Evolutionary conservation across 2,797 vertebrate species (phyloP), one percentile per base, ranked within the genome.

Genomic region (Gymnopithys bicolor): DNA sequence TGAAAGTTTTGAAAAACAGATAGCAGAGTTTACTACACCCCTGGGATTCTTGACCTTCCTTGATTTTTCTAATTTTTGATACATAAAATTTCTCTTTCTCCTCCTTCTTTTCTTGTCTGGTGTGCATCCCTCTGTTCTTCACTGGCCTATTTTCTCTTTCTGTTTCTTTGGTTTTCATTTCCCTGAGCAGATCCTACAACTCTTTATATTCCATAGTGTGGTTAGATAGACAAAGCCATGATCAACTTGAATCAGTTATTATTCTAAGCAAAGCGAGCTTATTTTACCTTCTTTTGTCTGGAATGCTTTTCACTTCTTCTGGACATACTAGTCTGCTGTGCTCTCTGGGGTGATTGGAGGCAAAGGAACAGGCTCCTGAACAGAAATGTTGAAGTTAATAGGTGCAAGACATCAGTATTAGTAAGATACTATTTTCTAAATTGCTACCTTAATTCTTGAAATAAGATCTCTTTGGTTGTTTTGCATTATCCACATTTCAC

Each of bases 1-100:
- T 81, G 24, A 64, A 2, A 51, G 9, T 56, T 81, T 70, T 70
- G 33, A 59, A 70, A 41, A 39, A 39, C 46, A 52, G n/a, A 39
- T 39, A 52, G n/a, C 16, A 75, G 49, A 16, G 12, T 69, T 33
- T 63, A 16, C 21, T 56, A 30, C 9, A 45, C 6, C 39, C 18
- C 18, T 39, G 30, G 97, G 97, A 93, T 98, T 98, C 92, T 98
- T 98, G 92, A 98, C 98, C 62, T 98, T 98, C 86, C 98, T 99
- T 94, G 97, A 98, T 98, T 98, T 99, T 93, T 98, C 98, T 3
- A 32, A 87, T 59, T 73, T 93, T 10, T 81, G 95, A 19, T 96
- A 96, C 98, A 98, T 0, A 93, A 79, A 56, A 95, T 86, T 19
- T 88, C 91, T 52, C 37, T 97, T 33, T 3, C 30, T 58, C 28